phyloP scores from a whole-genome alignment of 2,797 vertebrate species.

The Salarias fasciatus region DNA sequence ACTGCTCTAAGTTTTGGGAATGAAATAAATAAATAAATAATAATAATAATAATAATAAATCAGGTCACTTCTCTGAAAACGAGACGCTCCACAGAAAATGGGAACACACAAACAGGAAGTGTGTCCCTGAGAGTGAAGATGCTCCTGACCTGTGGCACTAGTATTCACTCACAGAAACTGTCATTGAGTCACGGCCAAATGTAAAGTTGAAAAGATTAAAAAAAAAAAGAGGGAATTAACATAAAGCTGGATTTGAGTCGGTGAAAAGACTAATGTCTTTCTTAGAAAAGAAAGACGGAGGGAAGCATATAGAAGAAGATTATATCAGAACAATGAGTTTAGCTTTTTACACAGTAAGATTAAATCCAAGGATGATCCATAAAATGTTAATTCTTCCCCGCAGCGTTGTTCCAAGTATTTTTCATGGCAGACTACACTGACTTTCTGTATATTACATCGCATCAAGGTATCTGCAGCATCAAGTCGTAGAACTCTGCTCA shows the following conservation, averaged over 20 bases:
- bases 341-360: constrained; percentile 12
- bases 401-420: constrained; percentile 49
- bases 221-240: background rate
- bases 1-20: no score
- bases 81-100: no score
- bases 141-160: background rate
- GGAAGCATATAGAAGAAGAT: background rate
- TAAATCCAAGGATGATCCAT: constrained; percentile 28
- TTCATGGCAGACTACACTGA: constrained; percentile 36
- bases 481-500: constrained; percentile 46
- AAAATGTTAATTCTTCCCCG: constrained; percentile 52
- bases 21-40: no score
- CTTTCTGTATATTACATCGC: constrained; percentile 40
- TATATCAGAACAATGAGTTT: background rate
- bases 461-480: constrained; percentile 36
- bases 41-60: no score
- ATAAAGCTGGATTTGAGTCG: background rate
- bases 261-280: no score
- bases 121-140: background rate
- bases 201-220: background rate
- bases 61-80: constrained; percentile 11
- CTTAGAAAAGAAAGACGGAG: background rate
- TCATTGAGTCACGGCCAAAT: background rate
- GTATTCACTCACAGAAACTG: background rate
- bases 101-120: constrained; percentile 4